Conservation (phyloP, 1,140 invertebrate species). For the Cataglyphis hispanica region DNA sequence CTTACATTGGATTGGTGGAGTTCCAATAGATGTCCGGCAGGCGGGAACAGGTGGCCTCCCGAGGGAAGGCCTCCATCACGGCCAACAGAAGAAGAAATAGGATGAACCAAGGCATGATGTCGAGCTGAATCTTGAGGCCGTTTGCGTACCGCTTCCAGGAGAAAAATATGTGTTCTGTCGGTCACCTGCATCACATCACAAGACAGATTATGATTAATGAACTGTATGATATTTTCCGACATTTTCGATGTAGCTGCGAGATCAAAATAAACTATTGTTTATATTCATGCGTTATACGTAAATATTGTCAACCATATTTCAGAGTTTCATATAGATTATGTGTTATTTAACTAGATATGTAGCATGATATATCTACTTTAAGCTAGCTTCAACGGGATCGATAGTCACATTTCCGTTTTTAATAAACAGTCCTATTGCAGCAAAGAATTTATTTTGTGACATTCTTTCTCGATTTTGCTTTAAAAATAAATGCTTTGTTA, state of each 20-base stretch:
- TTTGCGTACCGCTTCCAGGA: slow-evolving; percentile 77
- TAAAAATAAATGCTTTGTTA: slow-evolving; percentile 26
- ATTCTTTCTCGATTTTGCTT: neutral
- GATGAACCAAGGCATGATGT: slow-evolving; percentile 87
- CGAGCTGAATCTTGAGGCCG: slow-evolving; percentile 85
- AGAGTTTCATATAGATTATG: neutral
- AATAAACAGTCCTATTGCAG: slow-evolving; percentile 11
- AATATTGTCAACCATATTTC: neutral
- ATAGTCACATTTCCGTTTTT: slow-evolving; percentile 42
- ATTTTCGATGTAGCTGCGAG: neutral
- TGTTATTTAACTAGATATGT: neutral
- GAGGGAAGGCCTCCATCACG: slow-evolving; percentile 87
- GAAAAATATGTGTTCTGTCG: slow-evolving; percentile 67
- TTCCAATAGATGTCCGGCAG: slow-evolving; percentile 89
- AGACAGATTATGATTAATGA: slow-evolving; percentile 18
- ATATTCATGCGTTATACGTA: neutral
- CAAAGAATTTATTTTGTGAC: neutral
- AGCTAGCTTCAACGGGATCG: neutral
- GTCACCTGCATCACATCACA: slow-evolving; percentile 72
- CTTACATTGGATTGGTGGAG: slow-evolving; percentile 88
- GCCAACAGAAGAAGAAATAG: slow-evolving; percentile 86
- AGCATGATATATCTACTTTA: slow-evolving; percentile 39
- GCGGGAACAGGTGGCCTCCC: slow-evolving; percentile 86
- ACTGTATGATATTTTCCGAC: neutral
- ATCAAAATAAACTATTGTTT: neutral